A percentile compares a stretch with the other conserved stretches of the same genome.
Conservation (phyloP, 2,888 invertebrate species). For the Acronicta alni region DNA sequence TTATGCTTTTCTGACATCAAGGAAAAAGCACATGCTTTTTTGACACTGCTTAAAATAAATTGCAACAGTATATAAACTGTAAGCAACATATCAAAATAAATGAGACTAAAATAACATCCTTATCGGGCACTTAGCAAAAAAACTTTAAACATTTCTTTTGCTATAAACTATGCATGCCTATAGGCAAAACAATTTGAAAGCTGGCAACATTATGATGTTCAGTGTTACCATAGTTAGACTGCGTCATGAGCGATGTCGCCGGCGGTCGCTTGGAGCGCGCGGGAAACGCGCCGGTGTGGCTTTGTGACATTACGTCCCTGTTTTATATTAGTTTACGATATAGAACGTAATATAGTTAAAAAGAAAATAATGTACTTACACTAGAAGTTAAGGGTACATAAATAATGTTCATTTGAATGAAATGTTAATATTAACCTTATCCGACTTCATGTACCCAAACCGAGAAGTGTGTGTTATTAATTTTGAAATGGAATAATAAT, state of each 20-base stretch:
- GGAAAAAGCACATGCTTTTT: constrained; percentile 19
- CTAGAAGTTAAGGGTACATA: background rate
- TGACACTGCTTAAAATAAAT: background rate
- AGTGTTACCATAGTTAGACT: constrained; percentile 85
- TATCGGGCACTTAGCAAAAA: too few relatives aligned
- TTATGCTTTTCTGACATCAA: background rate
- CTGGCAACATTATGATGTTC: constrained; percentile 64
- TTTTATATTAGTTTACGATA: constrained; percentile 46
- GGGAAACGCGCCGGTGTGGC: constrained; percentile 84
- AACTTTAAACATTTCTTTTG: too few relatives aligned
- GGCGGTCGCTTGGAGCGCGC: constrained; percentile 73
- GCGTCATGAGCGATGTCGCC: constrained; percentile 79
- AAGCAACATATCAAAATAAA: background rate
- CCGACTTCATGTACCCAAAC: too few relatives aligned
- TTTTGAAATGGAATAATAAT: too few relatives aligned
- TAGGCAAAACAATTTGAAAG: constrained; percentile 56
- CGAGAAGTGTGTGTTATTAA: too few relatives aligned
- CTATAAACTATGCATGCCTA: constrained; percentile 34
- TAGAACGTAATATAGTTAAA: constrained; percentile 6
- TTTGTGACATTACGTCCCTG: constrained; percentile 87
- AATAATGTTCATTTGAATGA: too few relatives aligned
- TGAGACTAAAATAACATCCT: too few relatives aligned
- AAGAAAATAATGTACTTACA: background rate
- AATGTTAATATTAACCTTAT: too few relatives aligned
- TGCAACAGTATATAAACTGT: background rate